phyloP scores from a whole-genome alignment of 2,888 invertebrate species.

The Xestia rhomboidea region DNA sequence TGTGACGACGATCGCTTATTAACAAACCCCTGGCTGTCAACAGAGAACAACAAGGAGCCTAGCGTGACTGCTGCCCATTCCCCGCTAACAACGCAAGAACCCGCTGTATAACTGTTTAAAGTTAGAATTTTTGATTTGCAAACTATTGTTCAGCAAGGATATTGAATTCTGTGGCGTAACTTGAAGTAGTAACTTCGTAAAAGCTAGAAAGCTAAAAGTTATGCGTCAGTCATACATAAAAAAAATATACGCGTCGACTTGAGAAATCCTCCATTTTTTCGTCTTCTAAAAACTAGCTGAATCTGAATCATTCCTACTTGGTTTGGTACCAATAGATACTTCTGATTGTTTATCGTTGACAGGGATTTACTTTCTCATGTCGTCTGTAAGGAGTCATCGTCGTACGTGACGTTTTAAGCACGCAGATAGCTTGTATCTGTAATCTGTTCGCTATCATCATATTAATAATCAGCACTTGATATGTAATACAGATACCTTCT shows the following conservation, averaged over 20 bases:
- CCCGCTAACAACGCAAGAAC: conserved; percentile 45
- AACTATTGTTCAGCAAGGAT: conserved; percentile 51
- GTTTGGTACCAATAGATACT: conserved; percentile 2
- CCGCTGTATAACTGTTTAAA: conserved; percentile 49
- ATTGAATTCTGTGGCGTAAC: conserved; percentile 51
- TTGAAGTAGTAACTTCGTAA: conserved; percentile 22
- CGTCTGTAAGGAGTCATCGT: background rate
- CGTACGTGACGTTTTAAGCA: conserved; percentile 26
- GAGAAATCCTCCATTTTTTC: no score
- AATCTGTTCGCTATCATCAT: conserved; percentile 33
- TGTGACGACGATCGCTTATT: conserved; percentile 12
- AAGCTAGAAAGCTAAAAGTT: no score
- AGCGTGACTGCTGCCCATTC: conserved; percentile 43
- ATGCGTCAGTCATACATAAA: no score
- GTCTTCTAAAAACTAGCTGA: conserved; percentile 21
- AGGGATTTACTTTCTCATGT: conserved; percentile 11
- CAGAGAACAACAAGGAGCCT: conserved; percentile 16
- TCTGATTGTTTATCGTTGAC: conserved; percentile 26
- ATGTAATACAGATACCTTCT: conserved; percentile 6
- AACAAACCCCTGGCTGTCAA: conserved; percentile 14
- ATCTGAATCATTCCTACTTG: conserved; percentile 14
- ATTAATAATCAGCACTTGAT: conserved; percentile 28
- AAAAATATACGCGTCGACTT: no score
- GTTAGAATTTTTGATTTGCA: conserved; percentile 57
- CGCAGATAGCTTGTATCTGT: conserved; percentile 33